phyloP scores from a whole-genome alignment of 1,140 invertebrate genomes.

The Helicoverpa armigera region DNA sequence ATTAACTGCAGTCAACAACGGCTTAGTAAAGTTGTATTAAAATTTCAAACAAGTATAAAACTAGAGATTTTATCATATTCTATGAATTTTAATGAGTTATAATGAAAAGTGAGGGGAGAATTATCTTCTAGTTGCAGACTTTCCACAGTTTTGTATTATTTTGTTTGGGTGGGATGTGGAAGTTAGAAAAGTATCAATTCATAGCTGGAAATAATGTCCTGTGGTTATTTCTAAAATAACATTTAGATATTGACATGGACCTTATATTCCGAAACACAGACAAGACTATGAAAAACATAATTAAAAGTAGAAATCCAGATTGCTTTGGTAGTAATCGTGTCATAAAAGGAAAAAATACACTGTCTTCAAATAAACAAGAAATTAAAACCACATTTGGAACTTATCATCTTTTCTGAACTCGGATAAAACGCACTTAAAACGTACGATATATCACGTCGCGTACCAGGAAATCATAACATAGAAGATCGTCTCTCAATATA shows the following conservation, averaged over 20 bases:
- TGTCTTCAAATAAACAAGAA: too few species aligned
- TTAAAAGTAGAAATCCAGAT: too few species aligned
- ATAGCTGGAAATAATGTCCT: too few species aligned
- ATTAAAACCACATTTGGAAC: too few species aligned
- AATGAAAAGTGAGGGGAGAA: slow-evolving; percentile 18
- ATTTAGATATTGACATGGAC: too few species aligned
- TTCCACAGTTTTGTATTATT: slow-evolving; percentile 1
- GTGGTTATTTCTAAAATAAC: too few species aligned
- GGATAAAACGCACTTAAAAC: too few species aligned
- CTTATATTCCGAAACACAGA: too few species aligned
- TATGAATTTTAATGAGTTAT: slow-evolving; percentile 42
- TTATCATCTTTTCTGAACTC: too few species aligned
- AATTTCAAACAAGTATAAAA: slow-evolving; percentile 36
- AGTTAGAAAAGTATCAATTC: neutral
- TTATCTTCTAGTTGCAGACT: slow-evolving; percentile 31
- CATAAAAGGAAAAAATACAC: too few species aligned
- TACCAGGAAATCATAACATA: neutral
- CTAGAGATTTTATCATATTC: slow-evolving; percentile 42
- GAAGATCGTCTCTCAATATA: slow-evolving; percentile 13
- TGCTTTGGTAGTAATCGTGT: too few species aligned
- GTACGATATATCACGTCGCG: neutral
- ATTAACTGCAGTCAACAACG: slow-evolving; percentile 24
- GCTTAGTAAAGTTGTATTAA: slow-evolving; percentile 25
- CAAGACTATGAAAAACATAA: too few species aligned
- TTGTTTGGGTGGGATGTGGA: neutral